These are phyloP conservation scores for Cyanistes caeruleus DNA, from an alignment of 2,113 vertebrate genomes.

Conservation along the genomic window DNA sequence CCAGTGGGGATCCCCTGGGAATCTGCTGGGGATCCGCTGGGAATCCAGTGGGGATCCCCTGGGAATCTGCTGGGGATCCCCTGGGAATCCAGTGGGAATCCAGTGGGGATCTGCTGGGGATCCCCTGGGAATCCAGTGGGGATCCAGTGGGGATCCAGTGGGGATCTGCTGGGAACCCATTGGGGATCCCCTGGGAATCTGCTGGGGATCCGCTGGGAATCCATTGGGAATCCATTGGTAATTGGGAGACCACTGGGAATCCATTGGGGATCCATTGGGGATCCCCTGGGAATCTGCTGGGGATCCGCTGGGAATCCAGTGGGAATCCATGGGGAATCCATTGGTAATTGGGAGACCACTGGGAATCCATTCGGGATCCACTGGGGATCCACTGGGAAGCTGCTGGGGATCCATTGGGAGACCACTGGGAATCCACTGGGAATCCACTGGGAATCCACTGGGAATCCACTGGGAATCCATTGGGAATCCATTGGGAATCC, in stretches of 20 bases:
- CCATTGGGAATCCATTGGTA: accelerated
- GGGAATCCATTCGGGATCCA: neutral
- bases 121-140: neutral
- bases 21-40: too few species aligned
- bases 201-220: neutral
- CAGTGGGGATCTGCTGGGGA: too few species aligned
- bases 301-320: neutral
- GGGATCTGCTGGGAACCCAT: neutral
- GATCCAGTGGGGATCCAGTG: accelerated
- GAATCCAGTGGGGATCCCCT: too few species aligned
- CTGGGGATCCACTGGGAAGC: neutral
- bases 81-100: neutral
- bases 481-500: too few species aligned
- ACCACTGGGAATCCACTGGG: too few species aligned
- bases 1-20: accelerated
- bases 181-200: accelerated
- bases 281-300: too few species aligned
- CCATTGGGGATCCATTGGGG: too few species aligned
- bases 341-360: too few species aligned
- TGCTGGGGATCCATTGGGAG: too few species aligned
- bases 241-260: neutral
- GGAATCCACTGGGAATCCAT: too few species aligned
- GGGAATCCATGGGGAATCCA: too few species aligned
- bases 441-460: too few species aligned
- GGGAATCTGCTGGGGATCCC: neutral